phyloP scores from a whole-genome alignment of 2,113 vertebrate genomes.

The Petaurus breviceps region DNA sequence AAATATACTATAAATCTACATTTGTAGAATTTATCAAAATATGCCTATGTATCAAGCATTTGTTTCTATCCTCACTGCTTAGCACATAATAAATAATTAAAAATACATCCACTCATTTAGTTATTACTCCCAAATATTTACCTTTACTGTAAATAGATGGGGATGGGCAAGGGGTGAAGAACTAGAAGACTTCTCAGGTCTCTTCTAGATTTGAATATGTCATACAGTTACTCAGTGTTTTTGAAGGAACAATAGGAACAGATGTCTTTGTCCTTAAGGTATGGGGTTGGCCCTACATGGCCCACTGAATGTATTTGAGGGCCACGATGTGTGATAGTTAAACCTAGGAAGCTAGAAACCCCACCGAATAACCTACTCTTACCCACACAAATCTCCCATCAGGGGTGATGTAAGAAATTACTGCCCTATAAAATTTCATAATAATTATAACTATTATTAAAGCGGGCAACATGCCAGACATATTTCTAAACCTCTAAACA shows the following conservation, averaged over 20 bases:
- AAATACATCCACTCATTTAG: neutral
- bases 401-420: constrained; percentile 15
- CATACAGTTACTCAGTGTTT: neutral
- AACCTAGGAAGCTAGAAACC: neutral
- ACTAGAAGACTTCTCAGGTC: neutral
- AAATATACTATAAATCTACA: neutral
- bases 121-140: neutral
- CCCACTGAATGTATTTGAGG: neutral
- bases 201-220: neutral
- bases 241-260: neutral
- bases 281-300: neutral
- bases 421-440: neutral
- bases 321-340: neutral
- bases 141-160: neutral
- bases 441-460: neutral
- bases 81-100: neutral
- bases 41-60: neutral
- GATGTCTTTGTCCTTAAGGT: neutral
- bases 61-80: neutral
- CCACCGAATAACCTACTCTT: neutral
- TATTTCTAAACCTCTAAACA: neutral
- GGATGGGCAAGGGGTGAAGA: neutral
- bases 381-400: neutral
- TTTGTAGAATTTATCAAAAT: neutral
- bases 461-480: neutral